Percentiles rank a stretch among this genome's conserved stretches.
These are phyloP conservation scores for Solenopsis fugax DNA, from an alignment of 1,140 invertebrate species.

Conservation along the genomic window DNA sequence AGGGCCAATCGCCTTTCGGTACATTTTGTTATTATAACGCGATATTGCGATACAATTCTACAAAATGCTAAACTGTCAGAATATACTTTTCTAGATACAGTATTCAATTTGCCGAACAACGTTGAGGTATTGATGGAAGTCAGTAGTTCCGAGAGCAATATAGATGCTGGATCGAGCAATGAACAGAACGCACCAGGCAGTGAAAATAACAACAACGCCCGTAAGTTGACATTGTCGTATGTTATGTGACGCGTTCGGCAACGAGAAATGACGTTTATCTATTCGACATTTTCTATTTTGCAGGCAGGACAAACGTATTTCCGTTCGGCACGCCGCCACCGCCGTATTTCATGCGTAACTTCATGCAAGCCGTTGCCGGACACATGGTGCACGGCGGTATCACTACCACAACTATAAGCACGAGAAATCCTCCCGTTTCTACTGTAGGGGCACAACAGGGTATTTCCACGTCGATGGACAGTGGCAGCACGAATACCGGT, in stretches of 20 bases:
- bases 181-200: slow-evolving; percentile 78
- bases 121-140: slow-evolving; percentile 91
- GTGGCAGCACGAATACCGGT: slow-evolving; percentile 79
- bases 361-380: slow-evolving; percentile 88
- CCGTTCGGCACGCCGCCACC: slow-evolving; percentile 81
- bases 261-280: neutral
- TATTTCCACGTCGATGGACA: slow-evolving; percentile 57
- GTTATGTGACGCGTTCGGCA: neutral
- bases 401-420: slow-evolving; percentile 59
- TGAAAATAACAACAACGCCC: slow-evolving; percentile 79
- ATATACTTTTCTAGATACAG: slow-evolving; percentile 75
- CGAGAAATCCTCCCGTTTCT: slow-evolving; percentile 59
- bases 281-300: slow-evolving; percentile 10
- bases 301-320: slow-evolving; percentile 71
- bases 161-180: slow-evolving; percentile 76
- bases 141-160: slow-evolving; percentile 88
- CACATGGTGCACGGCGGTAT: slow-evolving; percentile 76
- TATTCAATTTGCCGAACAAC: slow-evolving; percentile 86
- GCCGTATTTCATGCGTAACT: slow-evolving; percentile 87
- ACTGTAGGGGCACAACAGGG: slow-evolving; percentile 52
- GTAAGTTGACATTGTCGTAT: slow-evolving; percentile 19
- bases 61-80: neutral
- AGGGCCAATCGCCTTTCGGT: slow-evolving; percentile 79
- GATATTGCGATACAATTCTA: neutral
- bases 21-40: slow-evolving; percentile 27